Evolutionary conservation across 1,140 invertebrate genomes (phyloP), one percentile per base, ranked within the genome.

Genomic region (Mamestra configurata): DNA sequence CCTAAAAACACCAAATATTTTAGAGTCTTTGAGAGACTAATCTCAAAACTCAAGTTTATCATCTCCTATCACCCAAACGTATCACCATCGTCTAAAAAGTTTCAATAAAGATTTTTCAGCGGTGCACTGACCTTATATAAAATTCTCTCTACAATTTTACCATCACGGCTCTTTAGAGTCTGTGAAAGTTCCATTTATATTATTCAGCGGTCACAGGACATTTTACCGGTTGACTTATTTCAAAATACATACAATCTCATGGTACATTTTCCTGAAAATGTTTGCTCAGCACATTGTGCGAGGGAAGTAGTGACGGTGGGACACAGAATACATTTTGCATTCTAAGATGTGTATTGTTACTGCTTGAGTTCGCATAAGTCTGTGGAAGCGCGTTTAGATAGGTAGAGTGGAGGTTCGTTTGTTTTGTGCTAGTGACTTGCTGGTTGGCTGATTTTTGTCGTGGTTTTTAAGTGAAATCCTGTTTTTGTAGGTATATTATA

Each of bases 151-250:
- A 7, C 35, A 35, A 4, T 35, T 7, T 35, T 35, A 40, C 37
- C 37, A 40, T 40, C 37, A 40, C 35, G 37, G 0, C 37, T 7
- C 51, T 18, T 22, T 22, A 53, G 18, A 10, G 6, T 7, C 57
- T 18, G 15, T 35, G n/a, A 61, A 35, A 61, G 13, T 61, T 61
- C 57, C n/a, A 61, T 61, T 61, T 61, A 61, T 61, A 61, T 61
- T 18, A 61, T 35, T 61, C 57, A 61, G 27, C 35, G 57, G 57
- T 27, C 27, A 15, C 15, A 35, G 57, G 57, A 61, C 57, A n/a
- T 61, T 40, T 40, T 35, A 5, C 57, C 57, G 31, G 57, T 18
- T 61, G 31, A 61, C 57, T 61, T 61, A 61, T 61, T 61, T 35
- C 57, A 61, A 37, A 61, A 61, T 37, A 35, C 27, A 53, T 53